phyloP scores from a whole-genome alignment of 2,797 vertebrate genomes.

The Gobio occitaniae region DNA sequence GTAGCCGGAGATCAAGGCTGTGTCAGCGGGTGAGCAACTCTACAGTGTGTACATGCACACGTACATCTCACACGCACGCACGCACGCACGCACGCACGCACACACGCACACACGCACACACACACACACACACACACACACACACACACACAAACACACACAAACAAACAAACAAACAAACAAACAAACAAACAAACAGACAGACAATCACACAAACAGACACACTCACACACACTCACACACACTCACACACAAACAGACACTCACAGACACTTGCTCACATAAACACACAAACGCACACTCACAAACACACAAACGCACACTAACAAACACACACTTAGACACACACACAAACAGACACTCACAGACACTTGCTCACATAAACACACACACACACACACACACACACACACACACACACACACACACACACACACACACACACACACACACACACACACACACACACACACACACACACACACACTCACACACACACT shows the following conservation, averaged over 20 bases:
- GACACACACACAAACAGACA: background rate
- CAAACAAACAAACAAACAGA: background rate
- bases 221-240: background rate
- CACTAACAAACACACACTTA: background rate
- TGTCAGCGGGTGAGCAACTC: background rate
- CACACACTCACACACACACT: no score
- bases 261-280: no score
- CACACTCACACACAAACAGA: background rate
- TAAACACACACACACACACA: background rate
- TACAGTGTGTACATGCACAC: no score
- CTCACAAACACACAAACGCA: no score
- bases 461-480: no score
- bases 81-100: background rate
- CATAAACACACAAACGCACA: background rate
- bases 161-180: background rate
- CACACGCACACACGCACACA: background rate
- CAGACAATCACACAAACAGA: background rate
- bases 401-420: no score
- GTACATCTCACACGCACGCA: no score
- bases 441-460: no score
- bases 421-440: background rate
- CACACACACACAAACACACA: no score
- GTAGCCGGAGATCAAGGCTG: conserved; percentile 52
- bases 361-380: no score
- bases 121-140: background rate